A percentile compares a stretch with the other conserved stretches of the same genome.
phyloP scores from a whole-genome alignment of 2,797 vertebrate genomes.

The Mus caroli region DNA sequence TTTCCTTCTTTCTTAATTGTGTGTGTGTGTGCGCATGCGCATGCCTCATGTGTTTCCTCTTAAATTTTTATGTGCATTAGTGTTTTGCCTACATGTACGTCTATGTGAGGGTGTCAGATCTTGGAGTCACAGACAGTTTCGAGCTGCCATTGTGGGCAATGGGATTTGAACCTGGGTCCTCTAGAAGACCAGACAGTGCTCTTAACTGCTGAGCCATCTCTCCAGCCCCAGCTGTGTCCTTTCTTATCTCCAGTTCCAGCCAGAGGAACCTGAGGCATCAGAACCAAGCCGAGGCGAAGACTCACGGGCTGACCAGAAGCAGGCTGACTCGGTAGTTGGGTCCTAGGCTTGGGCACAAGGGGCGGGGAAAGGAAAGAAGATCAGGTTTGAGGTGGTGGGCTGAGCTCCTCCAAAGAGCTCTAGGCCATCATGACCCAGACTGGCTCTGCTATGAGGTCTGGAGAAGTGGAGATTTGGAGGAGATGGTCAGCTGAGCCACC shows the following conservation, averaged over 20 bases:
- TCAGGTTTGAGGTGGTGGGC: neutral
- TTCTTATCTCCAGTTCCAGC: constrained; percentile 69
- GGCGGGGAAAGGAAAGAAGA: neutral
- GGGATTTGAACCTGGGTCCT: neutral
- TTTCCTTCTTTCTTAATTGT: neutral
- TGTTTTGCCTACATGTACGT: neutral
- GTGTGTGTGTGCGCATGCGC: neutral
- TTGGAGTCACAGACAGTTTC: neutral
- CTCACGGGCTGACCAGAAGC: constrained; percentile 66
- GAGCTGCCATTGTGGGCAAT: neutral
- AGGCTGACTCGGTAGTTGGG: constrained; percentile 79
- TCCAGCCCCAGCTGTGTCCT: constrained; percentile 26
- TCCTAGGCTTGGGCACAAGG: constrained; percentile 22
- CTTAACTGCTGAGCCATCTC: neutral
- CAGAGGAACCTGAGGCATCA: constrained; percentile 60
- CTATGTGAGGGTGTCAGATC: neutral
- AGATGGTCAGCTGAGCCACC: neutral
- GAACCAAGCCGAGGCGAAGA: constrained; percentile 67
- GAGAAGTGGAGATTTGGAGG: neutral
- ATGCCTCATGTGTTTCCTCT: neutral
- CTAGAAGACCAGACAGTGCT: neutral
- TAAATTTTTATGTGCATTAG: neutral
- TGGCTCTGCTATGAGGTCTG: neutral
- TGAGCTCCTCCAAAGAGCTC: constrained; percentile 4
- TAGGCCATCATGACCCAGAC: neutral